Evolutionary conservation across 2,797 vertebrate species (phyloP).

Genomic region (Eospalax fontanierii): DNA sequence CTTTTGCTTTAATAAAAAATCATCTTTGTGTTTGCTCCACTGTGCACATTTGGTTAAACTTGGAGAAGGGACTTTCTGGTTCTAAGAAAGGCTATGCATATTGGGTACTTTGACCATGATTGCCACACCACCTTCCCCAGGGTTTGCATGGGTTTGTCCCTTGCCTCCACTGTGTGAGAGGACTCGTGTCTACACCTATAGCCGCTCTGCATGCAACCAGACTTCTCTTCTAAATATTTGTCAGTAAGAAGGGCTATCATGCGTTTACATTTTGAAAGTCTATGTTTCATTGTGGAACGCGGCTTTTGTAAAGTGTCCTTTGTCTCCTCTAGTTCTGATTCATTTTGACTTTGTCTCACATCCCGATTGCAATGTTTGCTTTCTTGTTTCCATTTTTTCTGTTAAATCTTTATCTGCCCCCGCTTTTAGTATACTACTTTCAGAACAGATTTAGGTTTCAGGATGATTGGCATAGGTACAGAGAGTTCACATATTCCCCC

Average conservation of each 20-base stretch:
- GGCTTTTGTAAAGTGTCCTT: slow-evolving; percentile 11
- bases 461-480: background rate
- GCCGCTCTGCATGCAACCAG: background rate
- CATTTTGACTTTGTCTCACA: slow-evolving; percentile 11
- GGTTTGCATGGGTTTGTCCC: background rate
- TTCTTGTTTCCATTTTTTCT: slow-evolving; percentile 9
- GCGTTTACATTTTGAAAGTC: background rate
- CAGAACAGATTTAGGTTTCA: background rate
- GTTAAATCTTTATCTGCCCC: background rate
- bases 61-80: background rate
- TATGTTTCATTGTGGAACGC: background rate
- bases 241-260: background rate
- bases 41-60: slow-evolving; percentile 11
- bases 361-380: background rate
- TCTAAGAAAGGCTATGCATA: background rate
- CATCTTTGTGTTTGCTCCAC: slow-evolving; percentile 37
- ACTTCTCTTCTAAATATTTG: background rate
- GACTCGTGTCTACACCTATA: background rate
- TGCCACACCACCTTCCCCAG: background rate
- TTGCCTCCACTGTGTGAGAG: background rate
- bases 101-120: background rate
- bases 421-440: background rate
- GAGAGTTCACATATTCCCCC: background rate
- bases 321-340: slow-evolving; percentile 25
- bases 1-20: slow-evolving; percentile 19